phyloP scores from a whole-genome alignment of 2,797 vertebrate species.

The Lepus oiostolus region DNA sequence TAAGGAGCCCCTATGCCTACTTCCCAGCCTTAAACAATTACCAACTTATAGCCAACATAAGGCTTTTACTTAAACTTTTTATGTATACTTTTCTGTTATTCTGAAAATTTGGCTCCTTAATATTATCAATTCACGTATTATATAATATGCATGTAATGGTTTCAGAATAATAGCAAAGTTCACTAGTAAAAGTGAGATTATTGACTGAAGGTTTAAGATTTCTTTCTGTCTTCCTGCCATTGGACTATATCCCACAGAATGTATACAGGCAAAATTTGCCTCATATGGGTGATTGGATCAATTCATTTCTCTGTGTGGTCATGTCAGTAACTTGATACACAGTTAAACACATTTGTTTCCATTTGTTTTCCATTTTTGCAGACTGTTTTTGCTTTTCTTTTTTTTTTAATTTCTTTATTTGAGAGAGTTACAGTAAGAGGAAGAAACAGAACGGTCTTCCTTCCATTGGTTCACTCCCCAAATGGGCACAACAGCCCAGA shows the following conservation, averaged over 20 bases:
- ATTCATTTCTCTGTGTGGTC: slow-evolving; percentile 26
- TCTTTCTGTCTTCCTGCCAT: neutral
- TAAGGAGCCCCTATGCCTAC: neutral
- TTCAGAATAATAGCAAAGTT: slow-evolving; percentile 16
- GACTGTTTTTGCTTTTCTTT: neutral
- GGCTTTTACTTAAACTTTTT: neutral
- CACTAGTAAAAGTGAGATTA: neutral
- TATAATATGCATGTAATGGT: neutral
- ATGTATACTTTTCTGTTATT: slow-evolving; percentile 3
- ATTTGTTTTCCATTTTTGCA: slow-evolving; percentile 36
- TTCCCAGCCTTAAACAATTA: neutral
- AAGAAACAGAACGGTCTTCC: no score
- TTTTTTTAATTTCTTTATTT: no score
- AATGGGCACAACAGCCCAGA: no score
- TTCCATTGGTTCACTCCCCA: no score
- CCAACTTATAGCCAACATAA: neutral
- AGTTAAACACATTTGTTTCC: slow-evolving; percentile 14
- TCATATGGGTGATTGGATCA: slow-evolving; percentile 14
- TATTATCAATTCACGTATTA: neutral
- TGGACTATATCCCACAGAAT: slow-evolving; percentile 1
- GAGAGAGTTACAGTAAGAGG: no score
- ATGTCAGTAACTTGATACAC: slow-evolving; percentile 13
- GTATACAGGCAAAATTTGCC: slow-evolving; percentile 29
- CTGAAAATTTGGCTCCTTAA: slow-evolving; percentile 33
- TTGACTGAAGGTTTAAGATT: slow-evolving; percentile 21